phyloP scores from a whole-genome alignment of 2,113 vertebrate genomes.

The Chloropsis hardwickii region DNA sequence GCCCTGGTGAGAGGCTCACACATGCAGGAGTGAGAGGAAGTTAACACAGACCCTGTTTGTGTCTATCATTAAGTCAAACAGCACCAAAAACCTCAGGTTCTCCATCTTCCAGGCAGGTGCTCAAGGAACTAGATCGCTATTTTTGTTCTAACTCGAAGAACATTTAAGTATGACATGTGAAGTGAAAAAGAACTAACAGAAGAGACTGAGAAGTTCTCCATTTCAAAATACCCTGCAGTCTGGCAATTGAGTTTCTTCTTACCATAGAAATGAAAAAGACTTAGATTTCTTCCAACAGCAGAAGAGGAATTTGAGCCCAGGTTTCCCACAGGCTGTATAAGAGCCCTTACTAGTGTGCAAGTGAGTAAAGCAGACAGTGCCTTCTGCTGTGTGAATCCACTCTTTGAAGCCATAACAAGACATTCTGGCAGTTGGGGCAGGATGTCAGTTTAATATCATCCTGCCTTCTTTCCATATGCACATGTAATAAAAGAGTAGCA shows the following conservation, averaged over 20 bases:
- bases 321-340: slow-evolving; percentile 61
- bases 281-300: slow-evolving; percentile 54
- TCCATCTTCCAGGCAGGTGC: slow-evolving; percentile 8
- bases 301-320: slow-evolving; percentile 50
- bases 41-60: not conserved
- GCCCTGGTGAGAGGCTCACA: not conserved
- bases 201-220: slow-evolving; percentile 59
- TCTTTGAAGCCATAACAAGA: slow-evolving; percentile 59
- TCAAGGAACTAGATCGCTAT: slow-evolving; percentile 22
- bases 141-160: slow-evolving; percentile 40
- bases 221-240: slow-evolving; percentile 62
- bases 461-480: slow-evolving; percentile 18
- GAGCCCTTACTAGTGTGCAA: slow-evolving; percentile 49
- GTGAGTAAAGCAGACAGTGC: slow-evolving; percentile 63
- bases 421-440: slow-evolving; percentile 65
- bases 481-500: slow-evolving; percentile 15
- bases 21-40: not conserved
- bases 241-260: slow-evolving; percentile 59
- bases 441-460: slow-evolving; percentile 47
- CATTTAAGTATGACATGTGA: slow-evolving; percentile 47
- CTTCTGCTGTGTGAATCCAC: slow-evolving; percentile 68
- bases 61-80: slow-evolving; percentile 34
- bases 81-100: not conserved
- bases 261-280: slow-evolving; percentile 21
- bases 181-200: slow-evolving; percentile 47